A percentile compares a stretch with the other conserved stretches of the same genome.
Evolutionary conservation across 1,140 invertebrate genomes (phyloP).

Genomic region (Hycleus cichorii): DNA sequence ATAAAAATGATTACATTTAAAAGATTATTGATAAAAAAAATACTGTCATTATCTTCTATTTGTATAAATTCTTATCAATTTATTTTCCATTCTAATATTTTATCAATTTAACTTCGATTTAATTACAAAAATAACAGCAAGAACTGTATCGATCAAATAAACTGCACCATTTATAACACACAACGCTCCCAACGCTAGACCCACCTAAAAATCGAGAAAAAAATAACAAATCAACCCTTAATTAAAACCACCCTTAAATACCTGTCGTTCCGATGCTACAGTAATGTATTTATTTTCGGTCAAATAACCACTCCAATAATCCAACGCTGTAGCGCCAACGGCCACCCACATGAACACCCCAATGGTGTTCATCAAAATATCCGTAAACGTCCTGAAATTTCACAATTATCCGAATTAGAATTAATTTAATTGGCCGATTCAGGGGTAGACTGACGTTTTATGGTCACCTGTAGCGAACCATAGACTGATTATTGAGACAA

Average conservation of each 20-base stretch:
- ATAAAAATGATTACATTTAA: neutral
- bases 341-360: conserved; percentile 75
- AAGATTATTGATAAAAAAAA: neutral
- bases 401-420: too few species aligned
- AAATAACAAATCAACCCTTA: conserved; percentile 4
- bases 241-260: conserved; percentile 32
- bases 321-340: conserved; percentile 72
- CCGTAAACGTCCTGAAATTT: conserved; percentile 43
- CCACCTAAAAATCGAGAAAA: conserved; percentile 49
- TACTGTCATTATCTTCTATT: neutral
- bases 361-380: conserved; percentile 80
- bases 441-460: conserved; percentile 49
- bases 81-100: neutral
- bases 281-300: conserved; percentile 63
- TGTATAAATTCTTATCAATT: neutral
- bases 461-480: conserved; percentile 68
- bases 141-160: conserved; percentile 67
- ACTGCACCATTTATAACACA: conserved; percentile 69
- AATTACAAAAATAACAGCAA: conserved; percentile 52
- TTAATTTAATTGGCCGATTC: too few species aligned
- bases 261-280: conserved; percentile 61
- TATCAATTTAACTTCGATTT: conserved; percentile 22
- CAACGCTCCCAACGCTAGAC: conserved; percentile 68
- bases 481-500: conserved; percentile 59
- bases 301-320: conserved; percentile 80